Base-by-base conservation (phyloP, 2,797 vertebrate genomes). In the Coilia nasus region DNA sequence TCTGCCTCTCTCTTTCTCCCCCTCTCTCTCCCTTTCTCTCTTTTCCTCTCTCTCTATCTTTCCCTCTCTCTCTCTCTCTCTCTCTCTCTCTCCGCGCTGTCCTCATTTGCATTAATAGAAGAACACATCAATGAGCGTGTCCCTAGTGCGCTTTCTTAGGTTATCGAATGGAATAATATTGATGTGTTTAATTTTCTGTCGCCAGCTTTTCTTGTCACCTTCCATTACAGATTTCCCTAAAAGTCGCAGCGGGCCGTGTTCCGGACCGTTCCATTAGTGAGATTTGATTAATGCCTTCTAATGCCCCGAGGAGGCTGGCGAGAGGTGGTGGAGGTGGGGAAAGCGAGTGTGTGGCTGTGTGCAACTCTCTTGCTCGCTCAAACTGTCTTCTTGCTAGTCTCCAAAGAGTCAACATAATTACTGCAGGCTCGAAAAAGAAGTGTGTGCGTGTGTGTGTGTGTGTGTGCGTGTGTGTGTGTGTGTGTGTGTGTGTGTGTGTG, bases 271-370 rank as follows among this genome's bases (percentile, higher is more conserved):
- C 67, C 67, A 75, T 75, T 41, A 75, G 67, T 75, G 67, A 75
- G 67, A 75, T 75, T 75, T 75, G 67, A 75, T 75, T 75, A 75
- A 75, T 75, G 67, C 67, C 67, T 75, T 75, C 28, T 75, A 75
- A 75, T 75, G 67, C 67, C 64, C 67, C 19, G 67, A 75, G 31
- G 67, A 75, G 67, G 62, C 62, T 64, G 23, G 23, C 11, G 7
- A 23, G 60, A 9, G 60, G 5, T 2, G 21, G n/a, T 23, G 60
- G 21, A n/a, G 4, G 21, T 25, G 60, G 64, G 23, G 25, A 6
- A 11, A 14, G 64, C 31, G 64, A 23, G 60, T 62, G 62, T 64
- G 62, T 64, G 62, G 28, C 23, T 31, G 62, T 67, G 50, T 54
- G 50, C 2, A 9, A 9, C 14, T 54, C 28, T 75, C 28, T 75